Percentiles rank a stretch among this genome's conserved stretches.
Evolutionary conservation across 1,140 invertebrate species (phyloP).

Genomic region (Pteromalus puparum): DNA sequence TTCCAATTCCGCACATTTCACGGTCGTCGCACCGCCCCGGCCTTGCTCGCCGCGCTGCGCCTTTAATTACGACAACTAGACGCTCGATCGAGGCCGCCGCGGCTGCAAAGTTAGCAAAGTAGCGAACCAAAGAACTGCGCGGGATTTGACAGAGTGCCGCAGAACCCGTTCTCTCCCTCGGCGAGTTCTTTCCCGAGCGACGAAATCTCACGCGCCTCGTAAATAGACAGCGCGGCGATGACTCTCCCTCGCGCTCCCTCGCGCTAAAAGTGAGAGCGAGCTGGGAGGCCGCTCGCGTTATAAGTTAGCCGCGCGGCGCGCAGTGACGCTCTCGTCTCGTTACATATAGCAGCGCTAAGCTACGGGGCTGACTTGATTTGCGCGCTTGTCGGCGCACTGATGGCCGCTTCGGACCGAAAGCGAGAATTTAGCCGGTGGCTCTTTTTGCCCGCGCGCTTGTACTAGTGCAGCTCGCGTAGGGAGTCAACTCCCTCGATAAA

Average conservation of each 20-base stretch:
- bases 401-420: neutral
- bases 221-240: neutral
- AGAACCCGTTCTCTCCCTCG: too few relatives aligned
- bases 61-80: neutral
- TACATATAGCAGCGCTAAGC: slow-evolving; percentile 18
- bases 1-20: slow-evolving; percentile 37
- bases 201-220: neutral
- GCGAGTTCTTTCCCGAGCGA: neutral
- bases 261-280: too few relatives aligned
- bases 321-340: neutral
- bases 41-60: too few relatives aligned
- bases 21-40: slow-evolving; percentile 24
- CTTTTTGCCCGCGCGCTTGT: neutral
- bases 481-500: neutral
- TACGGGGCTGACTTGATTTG: neutral
- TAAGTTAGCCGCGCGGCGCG: slow-evolving; percentile 6
- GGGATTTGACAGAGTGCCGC: too few relatives aligned
- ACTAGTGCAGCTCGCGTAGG: neutral
- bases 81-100: too few relatives aligned
- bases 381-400: neutral
- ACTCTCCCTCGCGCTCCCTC: neutral
- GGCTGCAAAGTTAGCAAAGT: too few relatives aligned
- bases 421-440: slow-evolving; percentile 10
- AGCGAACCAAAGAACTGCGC: neutral
- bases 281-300: neutral